Evolutionary conservation across 2,888 invertebrate species (phyloP).

Genomic region (Globia sparganii): DNA sequence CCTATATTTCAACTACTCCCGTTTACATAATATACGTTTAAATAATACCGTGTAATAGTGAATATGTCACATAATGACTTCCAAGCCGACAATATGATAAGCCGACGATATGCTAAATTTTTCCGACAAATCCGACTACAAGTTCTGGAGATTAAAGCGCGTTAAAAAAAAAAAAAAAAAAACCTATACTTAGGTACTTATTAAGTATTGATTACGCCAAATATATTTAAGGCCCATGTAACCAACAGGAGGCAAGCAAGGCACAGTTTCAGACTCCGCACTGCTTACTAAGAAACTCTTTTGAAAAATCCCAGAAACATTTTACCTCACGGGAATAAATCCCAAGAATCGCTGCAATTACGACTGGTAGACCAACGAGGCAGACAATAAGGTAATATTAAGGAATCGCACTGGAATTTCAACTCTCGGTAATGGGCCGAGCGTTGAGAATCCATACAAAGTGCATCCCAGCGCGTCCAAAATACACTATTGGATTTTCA

Average conservation of each 20-base stretch:
- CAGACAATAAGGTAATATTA: neutral
- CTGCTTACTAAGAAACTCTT: neutral
- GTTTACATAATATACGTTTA: too few relatives aligned
- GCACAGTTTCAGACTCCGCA: neutral
- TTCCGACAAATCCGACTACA: too few relatives aligned
- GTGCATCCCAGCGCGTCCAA: neutral
- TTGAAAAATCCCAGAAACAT: constrained; percentile 8
- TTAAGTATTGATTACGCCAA: too few relatives aligned
- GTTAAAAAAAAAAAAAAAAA: too few relatives aligned
- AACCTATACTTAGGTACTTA: too few relatives aligned
- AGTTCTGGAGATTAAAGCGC: too few relatives aligned
- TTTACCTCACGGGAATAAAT: neutral
- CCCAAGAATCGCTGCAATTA: neutral
- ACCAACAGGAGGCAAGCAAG: neutral
- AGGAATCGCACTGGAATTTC: too few relatives aligned
- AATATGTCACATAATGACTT: too few relatives aligned
- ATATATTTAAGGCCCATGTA: neutral
- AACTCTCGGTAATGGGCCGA: neutral
- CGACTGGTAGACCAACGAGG: neutral
- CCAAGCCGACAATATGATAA: too few relatives aligned
- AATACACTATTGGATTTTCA: neutral
- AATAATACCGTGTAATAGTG: too few relatives aligned
- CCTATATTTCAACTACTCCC: too few relatives aligned
- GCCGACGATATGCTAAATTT: too few relatives aligned
- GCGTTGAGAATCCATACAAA: neutral